Base-by-base conservation (phyloP, 2,797 vertebrate genomes). In the Helarctos malayanus region DNA sequence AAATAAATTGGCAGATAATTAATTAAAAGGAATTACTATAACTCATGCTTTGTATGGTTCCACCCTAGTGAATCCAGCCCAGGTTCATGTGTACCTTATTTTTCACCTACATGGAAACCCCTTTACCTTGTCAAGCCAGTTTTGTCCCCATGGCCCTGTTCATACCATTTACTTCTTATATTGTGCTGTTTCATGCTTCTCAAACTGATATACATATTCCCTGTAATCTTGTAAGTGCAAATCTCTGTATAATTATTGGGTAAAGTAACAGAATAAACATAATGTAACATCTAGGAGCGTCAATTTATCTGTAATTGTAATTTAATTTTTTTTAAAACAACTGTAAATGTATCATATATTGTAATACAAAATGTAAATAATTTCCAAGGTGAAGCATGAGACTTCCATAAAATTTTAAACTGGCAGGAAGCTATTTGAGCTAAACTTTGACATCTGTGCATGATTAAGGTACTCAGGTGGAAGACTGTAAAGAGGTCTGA, bases 321-420 rank as follows among this genome's bases (percentile, higher is more conserved):
- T 84, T 93, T n/a, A n/a, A 57, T 45, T 41, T 56, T 88, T 82
- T 35, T 35, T 59, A 84, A 92, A 84, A 54, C 35, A 94, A 49
- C 6, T 87, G 2, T 21, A 54, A 11, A 59, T 89, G 1, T 61
- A 11, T 71, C 14, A 73, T 35, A 56, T 61, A 81, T 12, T 65
- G 11, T 57, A 59, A 80, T 63, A 69, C 15, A 52, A 71, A 71
- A 10, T 71, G 3, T 59, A 56, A 78, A 12, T 81, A 9, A 73
- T 83, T 84, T 65, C 25, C 25, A 85, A 75, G 32, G 18, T 88
- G 16, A 54, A 85, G 80, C 21, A 41, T 87, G 35, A 84, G 32
- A 69, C 11, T 41, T 85, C 8, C n/a, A 49, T 38, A 56, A 71
- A 59, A 78, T n/a, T 57, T 79, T 47, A 78, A 71, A 73, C 21